Evolutionary conservation across 2,797 vertebrate genomes (phyloP).

Genomic region (Channallabes apus): DNA sequence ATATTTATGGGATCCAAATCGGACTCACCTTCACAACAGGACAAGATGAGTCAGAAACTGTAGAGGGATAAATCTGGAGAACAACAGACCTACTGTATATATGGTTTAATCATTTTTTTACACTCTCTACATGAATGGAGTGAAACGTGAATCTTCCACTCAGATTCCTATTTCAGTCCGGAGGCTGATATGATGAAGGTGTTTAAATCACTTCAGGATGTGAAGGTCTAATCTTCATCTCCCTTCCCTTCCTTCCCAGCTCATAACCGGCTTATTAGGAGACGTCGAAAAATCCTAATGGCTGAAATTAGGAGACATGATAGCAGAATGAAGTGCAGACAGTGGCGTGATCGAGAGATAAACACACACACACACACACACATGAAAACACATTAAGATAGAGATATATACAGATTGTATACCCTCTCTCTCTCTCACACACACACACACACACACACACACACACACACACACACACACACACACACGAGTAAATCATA

Average conservation of each 20-base stretch:
- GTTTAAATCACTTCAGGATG: conserved; percentile 9
- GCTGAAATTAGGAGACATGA: not conserved
- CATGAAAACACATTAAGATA: not conserved
- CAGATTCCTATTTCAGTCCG: not conserved
- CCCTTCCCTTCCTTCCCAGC: not conserved
- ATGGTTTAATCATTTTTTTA: not conserved
- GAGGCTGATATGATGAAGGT: not conserved
- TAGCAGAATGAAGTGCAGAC: not conserved
- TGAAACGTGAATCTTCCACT: not conserved
- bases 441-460: not conserved
- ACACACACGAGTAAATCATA: conserved; percentile 18
- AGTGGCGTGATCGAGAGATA: conserved; percentile 4
- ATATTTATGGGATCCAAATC: too few relatives aligned
- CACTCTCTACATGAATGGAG: not conserved
- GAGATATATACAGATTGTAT: not conserved
- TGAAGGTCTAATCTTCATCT: not conserved
- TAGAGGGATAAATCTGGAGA: not conserved
- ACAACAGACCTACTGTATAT: not conserved
- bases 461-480: conserved; percentile 19
- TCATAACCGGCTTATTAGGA: not conserved
- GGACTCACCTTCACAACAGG: not conserved
- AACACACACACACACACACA: conserved; percentile 1
- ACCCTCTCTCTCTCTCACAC: not conserved
- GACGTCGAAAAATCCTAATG: not conserved
- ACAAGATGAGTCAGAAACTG: not conserved